These are phyloP conservation scores for Euwallacea fornicatus DNA, from an alignment of 1,140 invertebrate genomes.

Conservation along the genomic window DNA sequence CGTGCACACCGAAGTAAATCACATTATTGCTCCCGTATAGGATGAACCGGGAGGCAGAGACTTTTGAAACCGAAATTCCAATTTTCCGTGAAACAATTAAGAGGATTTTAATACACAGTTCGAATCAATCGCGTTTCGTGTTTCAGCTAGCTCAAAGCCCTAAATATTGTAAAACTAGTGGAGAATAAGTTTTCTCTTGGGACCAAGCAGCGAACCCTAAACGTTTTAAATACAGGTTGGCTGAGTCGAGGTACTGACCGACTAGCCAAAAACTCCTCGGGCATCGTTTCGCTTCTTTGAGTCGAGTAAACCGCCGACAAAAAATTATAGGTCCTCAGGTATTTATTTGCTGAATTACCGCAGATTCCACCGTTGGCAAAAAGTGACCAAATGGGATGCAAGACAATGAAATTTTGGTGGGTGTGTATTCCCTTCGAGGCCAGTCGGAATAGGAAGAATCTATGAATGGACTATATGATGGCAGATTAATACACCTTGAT, in stretches of 20 bases:
- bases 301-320: constrained; percentile 19
- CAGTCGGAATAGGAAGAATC: too few relatives aligned
- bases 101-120: neutral
- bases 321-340: constrained; percentile 36
- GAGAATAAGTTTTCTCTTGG: neutral
- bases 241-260: constrained; percentile 5
- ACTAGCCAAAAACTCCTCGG: constrained; percentile 14
- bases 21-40: too few relatives aligned
- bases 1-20: too few relatives aligned
- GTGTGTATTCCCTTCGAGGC: too few relatives aligned
- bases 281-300: constrained; percentile 27
- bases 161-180: neutral
- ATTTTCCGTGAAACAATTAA: neutral
- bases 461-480: too few relatives aligned
- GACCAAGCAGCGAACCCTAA: neutral
- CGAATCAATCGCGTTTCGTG: neutral
- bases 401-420: too few relatives aligned
- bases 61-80: too few relatives aligned
- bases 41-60: too few relatives aligned
- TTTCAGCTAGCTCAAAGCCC: neutral
- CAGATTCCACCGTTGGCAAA: constrained; percentile 20
- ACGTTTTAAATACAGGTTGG: constrained; percentile 12
- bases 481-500: too few relatives aligned
- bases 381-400: neutral
- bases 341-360: constrained; percentile 26